These are phyloP conservation scores for Scaptomyza polygonia DNA, from an alignment of 2,888 invertebrate genomes.

Conservation along the genomic window DNA sequence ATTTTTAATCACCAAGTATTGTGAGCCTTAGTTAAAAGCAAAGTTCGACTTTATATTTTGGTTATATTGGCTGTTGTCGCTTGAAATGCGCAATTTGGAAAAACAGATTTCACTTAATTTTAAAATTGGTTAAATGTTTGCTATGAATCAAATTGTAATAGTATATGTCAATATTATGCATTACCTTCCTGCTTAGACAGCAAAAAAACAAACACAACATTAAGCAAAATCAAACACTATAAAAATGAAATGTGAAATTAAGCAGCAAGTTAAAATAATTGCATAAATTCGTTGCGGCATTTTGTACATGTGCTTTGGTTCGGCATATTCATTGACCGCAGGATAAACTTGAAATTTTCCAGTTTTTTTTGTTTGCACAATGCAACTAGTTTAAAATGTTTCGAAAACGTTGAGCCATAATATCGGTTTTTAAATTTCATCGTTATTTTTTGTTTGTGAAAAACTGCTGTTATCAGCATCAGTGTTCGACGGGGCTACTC, in stretches of 20 bases:
- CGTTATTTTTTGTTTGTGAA: no score
- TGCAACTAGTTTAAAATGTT: slow-evolving; percentile 43
- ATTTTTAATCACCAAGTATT: slow-evolving; percentile 28
- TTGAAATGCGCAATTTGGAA: slow-evolving; percentile 20
- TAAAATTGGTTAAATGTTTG: slow-evolving; percentile 51
- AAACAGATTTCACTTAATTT: slow-evolving; percentile 51
- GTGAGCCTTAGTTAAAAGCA: slow-evolving; percentile 11
- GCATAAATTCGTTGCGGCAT: slow-evolving; percentile 47
- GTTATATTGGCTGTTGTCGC: no score
- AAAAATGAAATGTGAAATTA: slow-evolving; percentile 17
- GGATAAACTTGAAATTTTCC: slow-evolving; percentile 68
- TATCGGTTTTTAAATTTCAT: no score
- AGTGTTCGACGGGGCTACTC: no score
- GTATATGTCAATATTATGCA: slow-evolving; percentile 22
- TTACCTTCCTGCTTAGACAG: slow-evolving; percentile 33
- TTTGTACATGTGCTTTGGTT: slow-evolving; percentile 27
- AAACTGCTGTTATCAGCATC: no score
- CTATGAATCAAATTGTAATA: slow-evolving; percentile 29
- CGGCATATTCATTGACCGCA: slow-evolving; percentile 29
- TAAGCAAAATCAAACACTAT: slow-evolving; percentile 7
- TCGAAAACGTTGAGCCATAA: no score
- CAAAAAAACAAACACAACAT: slow-evolving; percentile 4
- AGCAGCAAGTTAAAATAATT: slow-evolving; percentile 21
- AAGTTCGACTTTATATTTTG: background rate
- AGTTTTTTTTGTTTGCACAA: slow-evolving; percentile 41